Evolutionary conservation across 2,797 vertebrate species (phyloP).

Genomic region (Sebastes itinus): DNA sequence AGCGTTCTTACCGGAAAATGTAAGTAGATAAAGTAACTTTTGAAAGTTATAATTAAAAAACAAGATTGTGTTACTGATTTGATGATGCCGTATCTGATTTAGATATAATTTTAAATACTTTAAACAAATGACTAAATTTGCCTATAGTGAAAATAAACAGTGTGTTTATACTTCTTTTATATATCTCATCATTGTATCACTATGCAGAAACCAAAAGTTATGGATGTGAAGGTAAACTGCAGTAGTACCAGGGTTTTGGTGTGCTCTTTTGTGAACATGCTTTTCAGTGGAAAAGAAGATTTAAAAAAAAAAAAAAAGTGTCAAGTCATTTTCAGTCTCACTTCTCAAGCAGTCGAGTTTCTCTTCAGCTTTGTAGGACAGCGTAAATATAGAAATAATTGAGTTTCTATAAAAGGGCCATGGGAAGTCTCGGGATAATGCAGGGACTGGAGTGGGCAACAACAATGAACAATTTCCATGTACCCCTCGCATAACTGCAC

Average conservation of each 20-base stretch:
- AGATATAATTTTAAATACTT: neutral
- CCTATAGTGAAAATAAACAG: neutral
- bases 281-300: neutral
- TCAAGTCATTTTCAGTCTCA: neutral
- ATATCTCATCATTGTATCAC: neutral
- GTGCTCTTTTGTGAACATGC: neutral
- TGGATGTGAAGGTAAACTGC: neutral
- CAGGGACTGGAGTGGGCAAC: neutral
- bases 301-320: neutral
- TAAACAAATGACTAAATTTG: neutral
- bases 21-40: neutral
- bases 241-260: neutral
- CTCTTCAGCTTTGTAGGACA: neutral
- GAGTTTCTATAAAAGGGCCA: neutral
- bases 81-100: neutral
- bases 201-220: neutral
- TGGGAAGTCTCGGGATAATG: neutral
- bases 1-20: neutral
- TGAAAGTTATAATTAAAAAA: neutral
- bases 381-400: constrained; percentile 18
- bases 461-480: no score
- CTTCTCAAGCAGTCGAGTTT: neutral
- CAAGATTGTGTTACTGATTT: neutral
- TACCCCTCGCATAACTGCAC: no score
- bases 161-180: neutral